Percentiles rank a stretch among this genome's conserved stretches.
phyloP scores from a whole-genome alignment of 2,888 invertebrate species.

The Anarsia innoxiella region DNA sequence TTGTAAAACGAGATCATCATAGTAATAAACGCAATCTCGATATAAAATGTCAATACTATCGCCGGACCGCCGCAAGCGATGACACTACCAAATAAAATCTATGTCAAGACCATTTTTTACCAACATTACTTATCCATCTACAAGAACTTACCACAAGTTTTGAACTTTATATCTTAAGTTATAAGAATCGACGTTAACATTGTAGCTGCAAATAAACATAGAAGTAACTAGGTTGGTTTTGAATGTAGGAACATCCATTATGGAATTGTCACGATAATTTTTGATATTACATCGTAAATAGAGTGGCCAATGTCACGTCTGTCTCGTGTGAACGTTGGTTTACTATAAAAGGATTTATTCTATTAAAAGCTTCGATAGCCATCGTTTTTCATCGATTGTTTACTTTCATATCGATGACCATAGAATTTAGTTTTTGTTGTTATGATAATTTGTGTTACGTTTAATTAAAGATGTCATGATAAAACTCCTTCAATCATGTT shows the following conservation, averaged over 20 bases:
- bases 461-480: no score
- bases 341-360: background rate
- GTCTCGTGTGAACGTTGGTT: background rate
- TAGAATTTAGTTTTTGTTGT: no score
- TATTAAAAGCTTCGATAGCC: no score
- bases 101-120: constrained; percentile 40
- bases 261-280: constrained; percentile 35
- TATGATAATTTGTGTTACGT: no score
- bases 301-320: constrained; percentile 8
- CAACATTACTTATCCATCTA: constrained; percentile 5
- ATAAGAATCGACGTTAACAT: no score
- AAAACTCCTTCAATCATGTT: no score
- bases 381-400: no score
- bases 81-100: constrained; percentile 36
- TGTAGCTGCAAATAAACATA: no score
- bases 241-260: constrained; percentile 27
- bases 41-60: constrained; percentile 37
- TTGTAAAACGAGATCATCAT: constrained; percentile 11
- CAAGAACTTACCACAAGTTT: no score
- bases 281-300: constrained; percentile 12
- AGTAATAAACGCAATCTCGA: constrained; percentile 13
- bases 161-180: no score
- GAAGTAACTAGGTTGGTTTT: constrained; percentile 20
- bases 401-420: no score
- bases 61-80: constrained; percentile 32